A percentile compares a stretch with the other conserved stretches of the same genome.
Evolutionary conservation across 1,140 invertebrate species (phyloP).

Genomic region (Drosophila auraria): DNA sequence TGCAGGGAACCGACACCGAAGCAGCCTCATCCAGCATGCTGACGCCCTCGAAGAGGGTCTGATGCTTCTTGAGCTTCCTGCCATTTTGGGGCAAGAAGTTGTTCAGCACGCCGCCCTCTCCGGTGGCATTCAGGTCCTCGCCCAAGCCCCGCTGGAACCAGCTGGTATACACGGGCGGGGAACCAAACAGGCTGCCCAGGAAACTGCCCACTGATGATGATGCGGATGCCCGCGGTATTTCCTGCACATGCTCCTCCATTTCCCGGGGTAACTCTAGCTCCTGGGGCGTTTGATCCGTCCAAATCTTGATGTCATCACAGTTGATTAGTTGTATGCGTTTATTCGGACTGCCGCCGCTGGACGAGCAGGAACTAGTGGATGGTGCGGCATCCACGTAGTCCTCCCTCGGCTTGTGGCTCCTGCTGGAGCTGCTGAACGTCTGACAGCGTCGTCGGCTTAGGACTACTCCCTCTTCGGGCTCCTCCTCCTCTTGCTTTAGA

Average conservation of each 20-base stretch:
- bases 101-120: slow-evolving; percentile 60
- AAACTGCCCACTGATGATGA: slow-evolving; percentile 62
- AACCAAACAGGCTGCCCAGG: slow-evolving; percentile 65
- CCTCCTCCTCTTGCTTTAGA: slow-evolving; percentile 18
- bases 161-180: slow-evolving; percentile 68
- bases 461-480: neutral
- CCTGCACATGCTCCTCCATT: neutral
- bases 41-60: slow-evolving; percentile 88
- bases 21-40: slow-evolving; percentile 70
- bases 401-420: neutral
- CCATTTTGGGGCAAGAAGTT: slow-evolving; percentile 85
- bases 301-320: slow-evolving; percentile 81
- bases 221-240: neutral
- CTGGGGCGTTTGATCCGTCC: slow-evolving; percentile 67
- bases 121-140: slow-evolving; percentile 18
- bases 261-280: slow-evolving; percentile 7
- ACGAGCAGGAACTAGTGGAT: slow-evolving; percentile 40
- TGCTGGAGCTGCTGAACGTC: slow-evolving; percentile 42
- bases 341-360: slow-evolving; percentile 35
- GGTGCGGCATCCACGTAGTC: slow-evolving; percentile 16
- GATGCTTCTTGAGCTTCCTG: slow-evolving; percentile 87
- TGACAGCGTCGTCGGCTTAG: slow-evolving; percentile 31
- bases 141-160: slow-evolving; percentile 61
- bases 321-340: slow-evolving; percentile 73
- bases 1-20: slow-evolving; percentile 59